These are phyloP conservation scores for Dolomedes plantarius DNA, from an alignment of 2,888 invertebrate genomes.

Conservation along the genomic window DNA sequence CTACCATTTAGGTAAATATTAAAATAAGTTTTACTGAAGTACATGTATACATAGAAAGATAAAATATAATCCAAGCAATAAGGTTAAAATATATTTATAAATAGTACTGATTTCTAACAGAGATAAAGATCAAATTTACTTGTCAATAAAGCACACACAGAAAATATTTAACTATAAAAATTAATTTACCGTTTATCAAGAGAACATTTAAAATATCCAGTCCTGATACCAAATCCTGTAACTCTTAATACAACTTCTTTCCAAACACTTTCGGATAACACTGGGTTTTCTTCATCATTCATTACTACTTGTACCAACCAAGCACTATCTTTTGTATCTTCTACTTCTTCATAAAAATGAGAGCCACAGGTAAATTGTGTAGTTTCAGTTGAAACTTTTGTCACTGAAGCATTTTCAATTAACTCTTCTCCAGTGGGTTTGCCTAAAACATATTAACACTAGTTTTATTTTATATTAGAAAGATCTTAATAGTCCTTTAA, in stretches of 20 bases:
- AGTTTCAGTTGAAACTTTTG: slow-evolving; percentile 47
- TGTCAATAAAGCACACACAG: no score
- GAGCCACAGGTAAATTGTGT: slow-evolving; percentile 77
- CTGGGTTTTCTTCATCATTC: slow-evolving; percentile 73
- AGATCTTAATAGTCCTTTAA: no score
- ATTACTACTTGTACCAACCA: slow-evolving; percentile 79
- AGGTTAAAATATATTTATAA: no score
- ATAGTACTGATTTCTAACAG: no score
- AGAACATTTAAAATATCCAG: slow-evolving; percentile 79
- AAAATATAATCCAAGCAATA: no score
- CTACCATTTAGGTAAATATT: no score
- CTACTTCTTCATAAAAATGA: slow-evolving; percentile 79
- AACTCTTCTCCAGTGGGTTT: slow-evolving; percentile 41
- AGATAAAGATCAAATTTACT: no score
- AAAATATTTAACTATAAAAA: no score
- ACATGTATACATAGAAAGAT: no score
- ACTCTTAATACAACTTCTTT: slow-evolving; percentile 77
- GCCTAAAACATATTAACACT: slow-evolving; percentile 36
- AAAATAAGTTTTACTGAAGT: no score
- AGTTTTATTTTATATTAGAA: slow-evolving; percentile 76
- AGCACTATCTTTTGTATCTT: slow-evolving; percentile 80
- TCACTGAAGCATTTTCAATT: slow-evolving; percentile 43
- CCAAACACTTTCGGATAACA: slow-evolving; percentile 77
- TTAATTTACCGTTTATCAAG: slow-evolving; percentile 77
- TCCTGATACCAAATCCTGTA: slow-evolving; percentile 78